A percentile compares a stretch with the other conserved stretches of the same genome.
phyloP scores from a whole-genome alignment of 2,113 vertebrate species.

The Tilapia sparmanii region DNA sequence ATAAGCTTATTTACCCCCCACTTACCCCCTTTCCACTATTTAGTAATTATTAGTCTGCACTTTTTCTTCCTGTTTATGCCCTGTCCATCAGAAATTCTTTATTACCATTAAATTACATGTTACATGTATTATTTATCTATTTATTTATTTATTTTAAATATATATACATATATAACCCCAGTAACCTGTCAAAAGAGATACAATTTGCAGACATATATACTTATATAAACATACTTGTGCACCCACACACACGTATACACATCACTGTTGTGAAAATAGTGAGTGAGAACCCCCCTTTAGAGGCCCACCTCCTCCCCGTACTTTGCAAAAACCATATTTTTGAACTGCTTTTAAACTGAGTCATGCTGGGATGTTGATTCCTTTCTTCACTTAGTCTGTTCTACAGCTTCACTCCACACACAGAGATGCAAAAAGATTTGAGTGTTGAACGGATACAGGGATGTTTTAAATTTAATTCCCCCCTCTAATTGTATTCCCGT shows the following conservation, averaged over 20 bases:
- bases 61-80: not conserved
- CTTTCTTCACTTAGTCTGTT: not conserved
- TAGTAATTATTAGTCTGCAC: not conserved
- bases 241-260: not conserved
- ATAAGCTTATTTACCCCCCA: not conserved
- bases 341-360: not conserved
- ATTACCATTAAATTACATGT: not conserved
- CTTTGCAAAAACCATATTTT: not conserved
- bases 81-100: not conserved
- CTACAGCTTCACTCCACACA: not conserved
- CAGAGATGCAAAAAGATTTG: not conserved
- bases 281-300: not conserved
- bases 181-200: not conserved
- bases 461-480: not conserved
- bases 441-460: not conserved
- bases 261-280: not conserved
- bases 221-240: not conserved
- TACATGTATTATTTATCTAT: not conserved
- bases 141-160: not conserved
- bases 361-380: fast-evolving
- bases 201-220: not conserved
- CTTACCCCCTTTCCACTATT: not conserved
- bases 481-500: not conserved
- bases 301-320: not conserved
- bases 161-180: not conserved